These are phyloP conservation scores for Scaptomyza polygonia DNA, from an alignment of 2,888 invertebrate species.

Conservation along the genomic window DNA sequence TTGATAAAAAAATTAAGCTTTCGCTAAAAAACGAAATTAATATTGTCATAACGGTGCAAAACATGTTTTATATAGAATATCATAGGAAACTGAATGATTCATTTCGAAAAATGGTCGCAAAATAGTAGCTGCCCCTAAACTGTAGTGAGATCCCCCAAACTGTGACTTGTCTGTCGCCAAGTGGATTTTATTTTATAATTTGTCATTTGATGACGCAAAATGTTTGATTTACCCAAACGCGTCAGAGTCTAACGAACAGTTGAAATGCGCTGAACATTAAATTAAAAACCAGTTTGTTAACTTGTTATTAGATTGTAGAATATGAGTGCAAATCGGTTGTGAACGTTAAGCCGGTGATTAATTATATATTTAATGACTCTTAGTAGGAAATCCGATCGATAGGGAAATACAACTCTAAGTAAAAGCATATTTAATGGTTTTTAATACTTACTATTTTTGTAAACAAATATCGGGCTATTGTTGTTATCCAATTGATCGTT, in stretches of 20 bases:
- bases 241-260: conserved; percentile 14
- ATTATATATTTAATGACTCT: not conserved
- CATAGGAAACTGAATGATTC: too few species aligned
- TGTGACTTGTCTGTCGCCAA: conserved; percentile 1
- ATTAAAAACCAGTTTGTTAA: conserved; percentile 35
- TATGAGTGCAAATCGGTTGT: conserved; percentile 8
- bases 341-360: conserved; percentile 2
- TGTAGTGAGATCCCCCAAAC: not conserved
- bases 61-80: too few species aligned
- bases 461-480: conserved; percentile 70
- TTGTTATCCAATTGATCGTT: conserved; percentile 58
- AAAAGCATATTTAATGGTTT: not conserved
- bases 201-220: conserved; percentile 50
- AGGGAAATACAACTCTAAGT: conserved; percentile 2
- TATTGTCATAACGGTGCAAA: too few species aligned
- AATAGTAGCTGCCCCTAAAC: too few species aligned
- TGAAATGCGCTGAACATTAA: not conserved
- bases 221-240: conserved; percentile 4
- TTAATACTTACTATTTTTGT: conserved; percentile 72
- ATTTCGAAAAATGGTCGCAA: too few species aligned
- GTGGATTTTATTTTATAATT: not conserved
- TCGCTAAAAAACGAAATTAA: too few species aligned
- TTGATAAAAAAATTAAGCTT: too few species aligned
- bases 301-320: conserved; percentile 25
- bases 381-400: not conserved